Conservation (phyloP, 2,888 invertebrate genomes). For the Lamellibrachia satsuma region DNA sequence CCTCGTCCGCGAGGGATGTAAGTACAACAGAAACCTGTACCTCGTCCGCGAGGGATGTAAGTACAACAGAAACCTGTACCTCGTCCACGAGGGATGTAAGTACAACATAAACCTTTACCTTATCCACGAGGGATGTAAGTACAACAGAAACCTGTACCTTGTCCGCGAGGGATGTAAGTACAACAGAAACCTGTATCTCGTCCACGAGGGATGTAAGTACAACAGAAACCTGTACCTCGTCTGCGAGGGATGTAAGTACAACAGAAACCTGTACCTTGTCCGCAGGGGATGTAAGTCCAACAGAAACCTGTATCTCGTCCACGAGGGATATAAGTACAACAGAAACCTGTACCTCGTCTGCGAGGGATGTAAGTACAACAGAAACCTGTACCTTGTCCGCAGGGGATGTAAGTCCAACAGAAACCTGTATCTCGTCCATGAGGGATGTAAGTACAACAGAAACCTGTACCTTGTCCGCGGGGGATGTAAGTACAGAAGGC, state of each 20-base stretch:
- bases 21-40: constrained; percentile 90
- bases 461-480: constrained; percentile 93
- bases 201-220: constrained; percentile 90
- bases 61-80: constrained; percentile 90
- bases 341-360: constrained; percentile 91
- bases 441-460: constrained; percentile 88
- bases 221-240: constrained; percentile 90
- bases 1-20: constrained; percentile 88
- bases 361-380: constrained; percentile 88
- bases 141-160: constrained; percentile 90
- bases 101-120: constrained; percentile 93
- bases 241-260: constrained; percentile 90
- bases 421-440: constrained; percentile 90
- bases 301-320: constrained; percentile 88
- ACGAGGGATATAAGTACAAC: constrained; percentile 90
- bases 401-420: constrained; percentile 91
- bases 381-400: constrained; percentile 90
- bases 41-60: constrained; percentile 89
- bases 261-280: constrained; percentile 88
- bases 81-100: constrained; percentile 89
- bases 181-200: constrained; percentile 88
- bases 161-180: constrained; percentile 91
- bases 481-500: constrained; percentile 74
- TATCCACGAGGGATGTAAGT: constrained; percentile 88
- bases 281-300: constrained; percentile 91